Percentiles rank a stretch among this genome's conserved stretches.
phyloP scores from a whole-genome alignment of 1,140 invertebrate genomes.

The Drosophila ercepeae region DNA sequence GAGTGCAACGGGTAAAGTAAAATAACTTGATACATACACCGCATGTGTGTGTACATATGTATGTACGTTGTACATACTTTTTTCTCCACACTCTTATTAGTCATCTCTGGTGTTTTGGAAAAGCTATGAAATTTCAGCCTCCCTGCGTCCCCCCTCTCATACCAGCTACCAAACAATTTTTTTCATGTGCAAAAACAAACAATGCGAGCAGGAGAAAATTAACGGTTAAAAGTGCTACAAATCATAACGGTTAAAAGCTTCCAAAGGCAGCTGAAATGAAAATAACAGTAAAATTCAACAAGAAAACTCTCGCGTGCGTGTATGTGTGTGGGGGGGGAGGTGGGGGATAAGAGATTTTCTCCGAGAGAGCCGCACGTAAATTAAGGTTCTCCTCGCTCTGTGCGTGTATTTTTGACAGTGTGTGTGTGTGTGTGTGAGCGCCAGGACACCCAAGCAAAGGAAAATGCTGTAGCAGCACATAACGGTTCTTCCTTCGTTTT shows the following conservation, averaged over 20 bases:
- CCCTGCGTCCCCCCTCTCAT: slow-evolving; percentile 3
- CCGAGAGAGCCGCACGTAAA: slow-evolving; percentile 52
- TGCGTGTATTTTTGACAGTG: slow-evolving; percentile 19
- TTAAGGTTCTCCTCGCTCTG: slow-evolving; percentile 57
- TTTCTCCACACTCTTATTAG: slow-evolving; percentile 30
- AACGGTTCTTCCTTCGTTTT: slow-evolving; percentile 37
- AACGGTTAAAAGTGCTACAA: slow-evolving; percentile 16
- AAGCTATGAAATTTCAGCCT: slow-evolving; percentile 11
- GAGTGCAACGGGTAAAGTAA: slow-evolving; percentile 59
- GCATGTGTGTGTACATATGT: slow-evolving; percentile 26
- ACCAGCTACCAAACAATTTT: slow-evolving; percentile 5
- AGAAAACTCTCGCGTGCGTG: slow-evolving; percentile 48
- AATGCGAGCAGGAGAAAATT: slow-evolving; percentile 19
- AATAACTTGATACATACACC: slow-evolving; percentile 53
- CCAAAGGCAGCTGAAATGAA: slow-evolving; percentile 40
- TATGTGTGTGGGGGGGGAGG: slow-evolving; percentile 22
- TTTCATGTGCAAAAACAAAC: slow-evolving; percentile 28
- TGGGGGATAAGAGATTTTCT: slow-evolving; percentile 66
- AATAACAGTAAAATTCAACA: slow-evolving; percentile 74
- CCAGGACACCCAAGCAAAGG: slow-evolving; percentile 64
- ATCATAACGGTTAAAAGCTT: slow-evolving; percentile 34
- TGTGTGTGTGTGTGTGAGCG: slow-evolving; percentile 30
- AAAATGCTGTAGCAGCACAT: slow-evolving; percentile 60
- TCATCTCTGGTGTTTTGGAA: slow-evolving; percentile 29
- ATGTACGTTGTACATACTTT: slow-evolving; percentile 17